phyloP scores from a whole-genome alignment of 23 tunicate genomes.

The Trididemnum nubilum region DNA sequence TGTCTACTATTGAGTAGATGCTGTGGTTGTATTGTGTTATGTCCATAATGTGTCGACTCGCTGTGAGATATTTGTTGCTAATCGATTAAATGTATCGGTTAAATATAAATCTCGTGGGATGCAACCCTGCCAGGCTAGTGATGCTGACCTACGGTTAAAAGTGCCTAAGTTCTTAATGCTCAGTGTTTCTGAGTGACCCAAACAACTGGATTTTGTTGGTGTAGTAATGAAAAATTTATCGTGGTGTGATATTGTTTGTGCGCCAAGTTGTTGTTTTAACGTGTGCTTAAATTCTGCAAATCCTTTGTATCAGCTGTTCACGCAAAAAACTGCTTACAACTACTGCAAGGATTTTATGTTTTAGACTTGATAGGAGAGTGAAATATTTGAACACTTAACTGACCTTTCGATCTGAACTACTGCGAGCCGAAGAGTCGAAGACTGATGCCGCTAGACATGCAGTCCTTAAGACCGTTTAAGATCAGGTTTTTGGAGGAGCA shows the following conservation, averaged over 20 bases:
- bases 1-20: conserved; percentile 19
- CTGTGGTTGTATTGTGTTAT: conserved; percentile 14
- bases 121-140: neutral
- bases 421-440: neutral
- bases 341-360: conserved; percentile 9
- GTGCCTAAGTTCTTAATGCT: neutral
- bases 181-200: neutral
- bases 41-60: conserved; percentile 12
- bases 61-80: conserved; percentile 31
- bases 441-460: neutral
- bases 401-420: neutral
- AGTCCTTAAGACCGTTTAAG: neutral
- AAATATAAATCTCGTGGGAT: neutral
- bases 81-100: conserved; percentile 14
- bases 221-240: neutral
- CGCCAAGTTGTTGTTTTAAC: neutral
- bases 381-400: neutral
- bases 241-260: neutral
- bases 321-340: neutral
- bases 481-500: conserved; percentile 3
- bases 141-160: neutral
- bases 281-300: neutral
- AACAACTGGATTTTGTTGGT: neutral
- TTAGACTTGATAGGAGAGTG: neutral
- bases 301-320: conserved; percentile 14